Conservation (phyloP, 2,113 vertebrate species). For the Noturus placidus region DNA sequence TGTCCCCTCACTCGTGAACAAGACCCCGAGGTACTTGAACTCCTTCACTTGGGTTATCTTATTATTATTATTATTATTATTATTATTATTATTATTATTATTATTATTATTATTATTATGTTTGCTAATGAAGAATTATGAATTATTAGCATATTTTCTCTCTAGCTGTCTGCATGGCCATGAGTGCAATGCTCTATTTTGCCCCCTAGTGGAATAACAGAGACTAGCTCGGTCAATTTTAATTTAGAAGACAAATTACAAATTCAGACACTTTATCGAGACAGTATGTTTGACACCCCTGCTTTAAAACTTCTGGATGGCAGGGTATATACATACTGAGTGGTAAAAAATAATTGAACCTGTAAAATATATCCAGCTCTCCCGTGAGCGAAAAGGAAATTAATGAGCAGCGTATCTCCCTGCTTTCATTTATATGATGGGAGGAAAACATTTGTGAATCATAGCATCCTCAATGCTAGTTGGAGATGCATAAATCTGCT, state of each 20-base stretch:
- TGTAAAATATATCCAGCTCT: slow-evolving; percentile 33
- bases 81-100: neutral
- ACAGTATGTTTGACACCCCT: neutral
- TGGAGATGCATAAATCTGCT: slow-evolving; percentile 42
- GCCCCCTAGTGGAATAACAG: neutral
- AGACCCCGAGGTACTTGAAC: no score
- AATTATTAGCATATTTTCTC: no score
- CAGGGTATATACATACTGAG: neutral
- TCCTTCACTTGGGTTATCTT: no score
- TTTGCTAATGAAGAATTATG: no score
- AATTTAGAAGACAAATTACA: neutral
- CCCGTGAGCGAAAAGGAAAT: slow-evolving; percentile 21
- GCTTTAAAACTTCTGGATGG: neutral
- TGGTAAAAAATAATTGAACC: slow-evolving; percentile 11
- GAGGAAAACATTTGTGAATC: slow-evolving; percentile 31
- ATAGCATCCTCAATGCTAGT: slow-evolving; percentile 15
- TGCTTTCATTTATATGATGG: slow-evolving; percentile 31
- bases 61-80: neutral
- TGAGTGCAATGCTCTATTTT: neutral
- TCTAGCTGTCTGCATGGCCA: no score
- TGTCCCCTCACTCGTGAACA: no score
- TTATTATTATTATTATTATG: neutral
- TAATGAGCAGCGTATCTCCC: slow-evolving; percentile 10
- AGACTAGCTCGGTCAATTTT: neutral
- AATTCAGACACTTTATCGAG: neutral